A percentile compares a stretch with the other conserved stretches of the same genome.
Conservation (phyloP, 2,797 vertebrate genomes). For the Phyllotis vaccarum region DNA sequence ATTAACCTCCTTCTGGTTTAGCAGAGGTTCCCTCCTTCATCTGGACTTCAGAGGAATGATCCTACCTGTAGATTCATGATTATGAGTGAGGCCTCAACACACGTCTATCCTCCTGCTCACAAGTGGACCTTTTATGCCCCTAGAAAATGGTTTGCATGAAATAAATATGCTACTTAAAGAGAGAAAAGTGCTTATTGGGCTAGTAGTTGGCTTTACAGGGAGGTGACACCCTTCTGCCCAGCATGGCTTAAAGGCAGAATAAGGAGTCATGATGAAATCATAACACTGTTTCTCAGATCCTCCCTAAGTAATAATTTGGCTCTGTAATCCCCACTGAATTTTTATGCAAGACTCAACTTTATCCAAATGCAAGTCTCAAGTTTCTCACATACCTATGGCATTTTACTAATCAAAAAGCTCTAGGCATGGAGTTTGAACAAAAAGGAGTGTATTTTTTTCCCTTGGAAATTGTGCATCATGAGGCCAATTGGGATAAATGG, state of each 20-base stretch:
- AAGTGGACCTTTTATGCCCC: neutral
- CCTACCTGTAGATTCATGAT: neutral
- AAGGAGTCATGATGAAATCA: neutral
- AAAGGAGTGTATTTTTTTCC: neutral
- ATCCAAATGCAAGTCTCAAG: neutral
- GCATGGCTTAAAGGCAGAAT: neutral
- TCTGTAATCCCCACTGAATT: neutral
- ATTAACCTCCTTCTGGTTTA: neutral
- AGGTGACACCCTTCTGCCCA: neutral
- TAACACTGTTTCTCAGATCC: neutral
- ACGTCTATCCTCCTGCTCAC: neutral
- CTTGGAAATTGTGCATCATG: neutral
- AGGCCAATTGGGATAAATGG: neutral
- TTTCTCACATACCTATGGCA: neutral
- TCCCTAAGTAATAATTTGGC: conserved; percentile 16
- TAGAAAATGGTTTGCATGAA: neutral
- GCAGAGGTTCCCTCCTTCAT: neutral
- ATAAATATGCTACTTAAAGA: neutral
- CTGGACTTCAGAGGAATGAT: neutral
- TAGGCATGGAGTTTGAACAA: neutral
- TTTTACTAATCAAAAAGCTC: conserved; percentile 7
- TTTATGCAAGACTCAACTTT: neutral
- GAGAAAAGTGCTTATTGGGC: neutral
- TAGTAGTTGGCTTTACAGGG: neutral
- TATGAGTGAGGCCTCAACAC: neutral